phyloP scores from a whole-genome alignment of 2,797 vertebrate genomes.

The Oophaga sylvatica region DNA sequence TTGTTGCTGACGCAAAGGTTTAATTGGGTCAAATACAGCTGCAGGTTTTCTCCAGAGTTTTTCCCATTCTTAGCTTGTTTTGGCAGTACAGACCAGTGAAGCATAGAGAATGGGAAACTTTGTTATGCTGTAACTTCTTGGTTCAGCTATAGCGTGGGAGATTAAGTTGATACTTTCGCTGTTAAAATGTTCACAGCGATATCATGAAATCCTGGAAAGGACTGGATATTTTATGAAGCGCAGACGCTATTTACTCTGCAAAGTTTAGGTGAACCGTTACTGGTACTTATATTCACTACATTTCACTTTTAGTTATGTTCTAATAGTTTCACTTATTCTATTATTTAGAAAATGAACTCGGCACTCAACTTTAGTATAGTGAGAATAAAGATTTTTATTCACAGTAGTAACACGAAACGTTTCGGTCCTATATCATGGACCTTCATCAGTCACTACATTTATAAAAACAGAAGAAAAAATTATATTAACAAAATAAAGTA shows the following conservation, averaged over 20 bases:
- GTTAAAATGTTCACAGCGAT: conserved; percentile 13
- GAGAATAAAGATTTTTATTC: no score
- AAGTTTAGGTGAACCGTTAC: conserved; percentile 3
- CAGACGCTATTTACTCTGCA: not conserved
- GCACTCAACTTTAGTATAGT: no score
- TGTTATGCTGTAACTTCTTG: conserved; percentile 29
- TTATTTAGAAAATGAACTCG: no score
- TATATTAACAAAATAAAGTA: no score
- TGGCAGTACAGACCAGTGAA: conserved; percentile 20
- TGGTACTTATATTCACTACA: not conserved
- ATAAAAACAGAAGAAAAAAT: no score
- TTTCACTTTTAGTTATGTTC: not conserved
- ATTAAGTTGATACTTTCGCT: conserved; percentile 30
- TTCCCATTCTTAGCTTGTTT: not conserved
- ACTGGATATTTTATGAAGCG: not conserved
- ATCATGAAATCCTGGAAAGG: conserved; percentile 23
- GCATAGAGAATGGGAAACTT: conserved; percentile 38
- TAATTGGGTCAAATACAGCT: conserved; percentile 23
- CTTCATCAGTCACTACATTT: no score
- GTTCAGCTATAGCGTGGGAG: conserved; percentile 24
- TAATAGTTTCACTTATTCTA: not conserved
- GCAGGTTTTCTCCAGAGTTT: conserved; percentile 24
- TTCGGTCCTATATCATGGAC: no score
- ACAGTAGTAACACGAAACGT: no score
- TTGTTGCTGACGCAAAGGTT: conserved; percentile 14